phyloP scores from a whole-genome alignment of 2,797 vertebrate species.

The Onychomys arenicola region DNA sequence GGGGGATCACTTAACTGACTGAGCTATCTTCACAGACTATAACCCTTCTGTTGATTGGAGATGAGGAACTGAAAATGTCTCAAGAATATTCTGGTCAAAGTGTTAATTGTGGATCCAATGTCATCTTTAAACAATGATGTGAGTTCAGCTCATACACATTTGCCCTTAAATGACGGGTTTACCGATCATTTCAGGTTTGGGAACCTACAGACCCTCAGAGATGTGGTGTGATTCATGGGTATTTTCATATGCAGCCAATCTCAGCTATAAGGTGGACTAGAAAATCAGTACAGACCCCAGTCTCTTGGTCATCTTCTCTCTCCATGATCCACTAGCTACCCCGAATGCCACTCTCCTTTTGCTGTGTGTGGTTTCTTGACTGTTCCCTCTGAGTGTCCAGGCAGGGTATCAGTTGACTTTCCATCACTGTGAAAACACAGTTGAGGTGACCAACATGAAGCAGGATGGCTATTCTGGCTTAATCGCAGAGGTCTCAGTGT shows the following conservation, averaged over 20 bases:
- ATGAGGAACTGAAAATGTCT: background rate
- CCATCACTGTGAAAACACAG: background rate
- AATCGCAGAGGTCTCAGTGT: background rate
- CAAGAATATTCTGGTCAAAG: background rate
- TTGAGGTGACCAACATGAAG: background rate
- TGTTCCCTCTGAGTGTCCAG: background rate
- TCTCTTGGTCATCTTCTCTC: background rate
- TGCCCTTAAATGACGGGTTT: background rate
- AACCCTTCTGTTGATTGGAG: background rate
- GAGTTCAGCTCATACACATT: background rate
- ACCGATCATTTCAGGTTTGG: background rate
- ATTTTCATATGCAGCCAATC: background rate
- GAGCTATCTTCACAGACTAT: background rate
- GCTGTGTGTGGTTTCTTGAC: background rate
- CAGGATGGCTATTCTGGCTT: background rate
- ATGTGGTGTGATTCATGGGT: background rate
- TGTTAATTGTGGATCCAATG: background rate
- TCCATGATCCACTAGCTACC: background rate
- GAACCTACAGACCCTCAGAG: background rate
- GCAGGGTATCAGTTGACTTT: background rate
- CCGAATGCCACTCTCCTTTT: no score
- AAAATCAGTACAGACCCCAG: background rate
- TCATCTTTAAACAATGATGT: background rate
- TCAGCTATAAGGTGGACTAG: background rate
- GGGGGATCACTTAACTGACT: background rate